Evolutionary conservation across 2,113 vertebrate genomes (phyloP).

Genomic region (Daubentonia madagascariensis): DNA sequence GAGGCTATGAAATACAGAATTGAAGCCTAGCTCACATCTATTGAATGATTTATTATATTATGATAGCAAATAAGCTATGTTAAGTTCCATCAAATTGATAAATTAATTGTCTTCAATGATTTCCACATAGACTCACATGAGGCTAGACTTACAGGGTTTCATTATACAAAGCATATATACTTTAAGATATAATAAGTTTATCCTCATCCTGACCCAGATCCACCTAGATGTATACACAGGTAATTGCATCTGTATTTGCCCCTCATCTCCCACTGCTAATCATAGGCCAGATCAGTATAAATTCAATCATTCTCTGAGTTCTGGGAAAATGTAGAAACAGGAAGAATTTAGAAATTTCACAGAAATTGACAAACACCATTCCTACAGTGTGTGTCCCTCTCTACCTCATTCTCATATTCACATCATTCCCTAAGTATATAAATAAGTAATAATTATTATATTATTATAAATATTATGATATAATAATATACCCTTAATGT

Average conservation of each 20-base stretch:
- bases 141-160: background rate
- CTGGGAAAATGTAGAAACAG: background rate
- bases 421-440: background rate
- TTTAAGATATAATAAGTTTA: background rate
- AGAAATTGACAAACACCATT: too few species aligned
- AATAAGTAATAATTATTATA: background rate
- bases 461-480: background rate
- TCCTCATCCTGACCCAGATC: background rate
- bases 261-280: background rate
- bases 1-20: constrained; percentile 2
- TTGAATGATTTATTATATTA: background rate
- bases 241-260: background rate
- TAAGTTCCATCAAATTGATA: background rate
- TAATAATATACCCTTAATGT: background rate
- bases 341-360: constrained; percentile 2
- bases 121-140: background rate
- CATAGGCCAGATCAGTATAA: background rate
- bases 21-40: background rate
- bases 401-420: background rate
- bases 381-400: too few species aligned
- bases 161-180: background rate
- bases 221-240: background rate
- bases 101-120: background rate
- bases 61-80: background rate
- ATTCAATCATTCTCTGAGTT: background rate